A percentile compares a stretch with the other conserved stretches of the same genome.
Conservation (phyloP, 2,888 invertebrate genomes). For the Amiota communis region DNA sequence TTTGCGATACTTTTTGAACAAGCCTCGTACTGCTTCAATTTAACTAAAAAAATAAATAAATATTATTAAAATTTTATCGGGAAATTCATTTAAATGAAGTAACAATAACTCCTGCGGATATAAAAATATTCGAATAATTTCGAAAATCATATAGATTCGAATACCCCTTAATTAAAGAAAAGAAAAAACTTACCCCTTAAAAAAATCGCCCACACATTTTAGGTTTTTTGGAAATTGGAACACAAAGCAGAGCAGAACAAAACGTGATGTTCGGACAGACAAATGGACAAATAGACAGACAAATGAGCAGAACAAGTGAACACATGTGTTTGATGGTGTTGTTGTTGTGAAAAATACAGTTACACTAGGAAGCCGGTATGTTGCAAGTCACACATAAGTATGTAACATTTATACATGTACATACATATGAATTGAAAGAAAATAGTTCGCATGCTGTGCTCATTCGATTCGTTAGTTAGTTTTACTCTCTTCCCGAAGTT, state of each 20-base stretch:
- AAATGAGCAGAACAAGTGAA: neutral
- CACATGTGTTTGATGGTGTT: neutral
- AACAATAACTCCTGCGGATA: too few relatives aligned
- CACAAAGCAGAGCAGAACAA: neutral
- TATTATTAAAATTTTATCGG: too few relatives aligned
- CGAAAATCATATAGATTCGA: too few relatives aligned
- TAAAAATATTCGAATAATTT: too few relatives aligned
- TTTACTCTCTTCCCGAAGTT: neutral
- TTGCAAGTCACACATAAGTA: neutral
- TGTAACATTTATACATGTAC: neutral
- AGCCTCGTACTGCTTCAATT: too few relatives aligned
- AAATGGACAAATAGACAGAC: too few relatives aligned
- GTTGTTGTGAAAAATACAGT: neutral
- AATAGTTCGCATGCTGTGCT: neutral
- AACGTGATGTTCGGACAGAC: neutral
- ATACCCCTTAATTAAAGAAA: too few relatives aligned
- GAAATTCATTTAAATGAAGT: too few relatives aligned
- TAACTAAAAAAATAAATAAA: too few relatives aligned
- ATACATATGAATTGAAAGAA: neutral
- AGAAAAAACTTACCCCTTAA: neutral
- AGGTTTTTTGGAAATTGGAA: neutral
- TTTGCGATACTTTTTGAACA: too few relatives aligned
- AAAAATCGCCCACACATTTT: constrained; percentile 6
- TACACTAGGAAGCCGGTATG: constrained; percentile 6
- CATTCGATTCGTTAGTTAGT: neutral